A percentile compares a stretch with the other conserved stretches of the same genome.
These are phyloP conservation scores for Benitochromis conjunctus DNA, from an alignment of 2,113 vertebrate genomes.

Conservation along the genomic window DNA sequence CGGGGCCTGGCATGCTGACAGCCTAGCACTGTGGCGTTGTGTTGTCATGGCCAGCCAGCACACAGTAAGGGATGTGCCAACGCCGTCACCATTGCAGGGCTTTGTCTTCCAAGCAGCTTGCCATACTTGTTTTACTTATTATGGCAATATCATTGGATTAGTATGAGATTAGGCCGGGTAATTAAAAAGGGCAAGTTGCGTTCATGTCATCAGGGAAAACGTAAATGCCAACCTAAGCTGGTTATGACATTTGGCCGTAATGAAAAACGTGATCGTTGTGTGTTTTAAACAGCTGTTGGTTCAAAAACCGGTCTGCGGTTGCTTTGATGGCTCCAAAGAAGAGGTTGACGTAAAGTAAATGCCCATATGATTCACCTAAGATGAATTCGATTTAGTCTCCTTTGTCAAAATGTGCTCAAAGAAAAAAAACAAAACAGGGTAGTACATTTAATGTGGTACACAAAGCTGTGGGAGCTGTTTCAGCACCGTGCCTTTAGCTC, in stretches of 20 bases:
- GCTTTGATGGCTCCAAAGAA: background rate
- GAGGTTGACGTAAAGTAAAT: background rate
- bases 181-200: constrained; percentile 55
- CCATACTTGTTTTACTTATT: constrained; percentile 37
- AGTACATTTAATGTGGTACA: constrained; percentile 17
- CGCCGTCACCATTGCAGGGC: constrained; percentile 22
- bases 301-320: background rate
- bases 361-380: background rate
- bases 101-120: constrained; percentile 45
- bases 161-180: constrained; percentile 47
- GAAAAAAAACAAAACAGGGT: background rate
- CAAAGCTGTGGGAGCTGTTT: constrained; percentile 33
- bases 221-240: constrained; percentile 7
- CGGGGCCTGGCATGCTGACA: constrained; percentile 58
- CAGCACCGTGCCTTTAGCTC: background rate
- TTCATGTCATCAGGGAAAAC: background rate
- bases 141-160: constrained; percentile 54
- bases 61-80: constrained; percentile 28
- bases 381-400: constrained; percentile 4
- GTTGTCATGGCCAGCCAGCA: constrained; percentile 65
- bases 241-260: constrained; percentile 48
- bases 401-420: constrained; percentile 4
- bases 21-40: constrained; percentile 42
- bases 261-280: constrained; percentile 25
- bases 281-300: background rate